A percentile compares a stretch with the other conserved stretches of the same genome.
Conservation (phyloP, 1,140 invertebrate species). For the Apis florea region DNA sequence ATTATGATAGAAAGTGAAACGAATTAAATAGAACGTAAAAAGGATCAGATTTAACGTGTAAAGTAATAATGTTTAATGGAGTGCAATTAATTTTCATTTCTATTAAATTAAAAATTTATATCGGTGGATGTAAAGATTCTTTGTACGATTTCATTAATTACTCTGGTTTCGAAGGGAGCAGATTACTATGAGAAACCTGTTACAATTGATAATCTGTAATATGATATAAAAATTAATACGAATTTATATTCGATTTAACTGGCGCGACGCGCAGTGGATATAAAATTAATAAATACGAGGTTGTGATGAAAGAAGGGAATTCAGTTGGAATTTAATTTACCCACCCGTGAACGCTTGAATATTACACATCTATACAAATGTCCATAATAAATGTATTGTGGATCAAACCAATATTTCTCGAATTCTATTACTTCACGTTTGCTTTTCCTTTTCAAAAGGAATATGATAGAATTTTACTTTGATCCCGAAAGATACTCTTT, state of each 20-base stretch:
- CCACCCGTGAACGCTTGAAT: too few species aligned
- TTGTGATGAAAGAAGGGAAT: slow-evolving; percentile 10
- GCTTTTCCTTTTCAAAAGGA: background rate
- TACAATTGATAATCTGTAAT: background rate
- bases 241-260: background rate
- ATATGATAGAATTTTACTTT: background rate
- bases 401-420: background rate
- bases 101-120: background rate
- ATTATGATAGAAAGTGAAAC: too few species aligned
- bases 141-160: background rate
- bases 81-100: background rate
- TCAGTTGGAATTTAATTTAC: background rate
- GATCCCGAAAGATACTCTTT: background rate
- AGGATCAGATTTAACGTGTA: too few species aligned
- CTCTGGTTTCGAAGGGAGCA: background rate
- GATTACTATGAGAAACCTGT: background rate
- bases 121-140: background rate
- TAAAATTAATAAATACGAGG: slow-evolving; percentile 18
- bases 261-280: background rate
- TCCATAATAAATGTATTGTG: background rate
- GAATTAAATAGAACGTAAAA: too few species aligned
- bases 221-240: slow-evolving; percentile 2
- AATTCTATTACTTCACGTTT: background rate
- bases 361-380: slow-evolving; percentile 3
- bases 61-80: too few species aligned